Percentiles rank a stretch among this genome's conserved stretches.
phyloP scores from a whole-genome alignment of 1,140 invertebrate genomes.

The Lordiphosa collinella region DNA sequence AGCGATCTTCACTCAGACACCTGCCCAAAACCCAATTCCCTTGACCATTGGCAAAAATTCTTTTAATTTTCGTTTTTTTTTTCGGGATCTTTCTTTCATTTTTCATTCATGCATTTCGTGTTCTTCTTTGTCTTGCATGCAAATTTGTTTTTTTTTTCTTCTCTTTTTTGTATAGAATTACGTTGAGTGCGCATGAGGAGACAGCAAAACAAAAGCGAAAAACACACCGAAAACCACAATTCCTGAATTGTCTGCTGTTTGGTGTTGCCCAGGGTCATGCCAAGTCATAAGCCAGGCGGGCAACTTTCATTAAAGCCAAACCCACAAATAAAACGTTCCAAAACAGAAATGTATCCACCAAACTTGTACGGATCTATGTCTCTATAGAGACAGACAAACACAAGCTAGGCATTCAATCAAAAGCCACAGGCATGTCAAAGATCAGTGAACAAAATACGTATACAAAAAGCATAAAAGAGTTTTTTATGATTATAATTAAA shows the following conservation, averaged over 20 bases:
- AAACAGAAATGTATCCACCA: constrained; percentile 15
- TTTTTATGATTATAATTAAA: constrained; percentile 45
- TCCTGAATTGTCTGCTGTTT: constrained; percentile 29
- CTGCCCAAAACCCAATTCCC: constrained; percentile 7
- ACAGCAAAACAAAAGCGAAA: constrained; percentile 12
- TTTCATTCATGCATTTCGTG: constrained; percentile 56
- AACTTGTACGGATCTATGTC: constrained; percentile 22
- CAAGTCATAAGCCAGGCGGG: constrained; percentile 46
- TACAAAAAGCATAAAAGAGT: constrained; percentile 9
- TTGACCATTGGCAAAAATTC: constrained; percentile 14
- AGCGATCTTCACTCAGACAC: constrained; percentile 8
- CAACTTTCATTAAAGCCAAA: constrained; percentile 60
- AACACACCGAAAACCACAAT: constrained; percentile 45
- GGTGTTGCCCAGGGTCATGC: constrained; percentile 52
- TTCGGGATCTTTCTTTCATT: constrained; percentile 8
- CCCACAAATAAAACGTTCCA: constrained; percentile 30
- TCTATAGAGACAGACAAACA: constrained; percentile 5
- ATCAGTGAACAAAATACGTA: constrained; percentile 36
- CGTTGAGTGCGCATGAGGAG: constrained; percentile 32
- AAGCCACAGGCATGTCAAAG: constrained; percentile 39
- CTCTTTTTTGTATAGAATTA: constrained; percentile 40
- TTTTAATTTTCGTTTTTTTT: not conserved
- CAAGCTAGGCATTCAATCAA: constrained; percentile 30
- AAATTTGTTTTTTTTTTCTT: constrained; percentile 49
- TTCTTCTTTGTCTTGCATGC: constrained; percentile 49